Base-by-base conservation (phyloP, 2,113 vertebrate species). In the Myiozetetes cayanensis region DNA sequence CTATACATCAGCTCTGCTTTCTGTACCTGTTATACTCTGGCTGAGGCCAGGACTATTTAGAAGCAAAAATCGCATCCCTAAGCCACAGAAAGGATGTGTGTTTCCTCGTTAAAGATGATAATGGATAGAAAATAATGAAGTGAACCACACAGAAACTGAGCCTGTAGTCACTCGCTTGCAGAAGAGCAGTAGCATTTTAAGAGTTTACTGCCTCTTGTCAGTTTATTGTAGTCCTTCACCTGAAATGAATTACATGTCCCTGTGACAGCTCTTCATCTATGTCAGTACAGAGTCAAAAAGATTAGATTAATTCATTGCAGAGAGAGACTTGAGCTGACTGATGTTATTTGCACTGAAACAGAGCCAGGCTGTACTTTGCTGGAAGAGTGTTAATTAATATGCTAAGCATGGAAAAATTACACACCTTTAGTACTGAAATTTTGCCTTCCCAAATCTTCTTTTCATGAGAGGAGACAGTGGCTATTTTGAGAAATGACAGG, bases 241-340 rank as follows among this genome's bases (percentile, higher is more conserved):
- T 87, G 73, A 95, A 43, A 85, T 66, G 14, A 85, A 87, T 84
- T 89, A 30, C 61, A 43, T 59, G 37, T 86, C 55, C 50, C 23
- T 20, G 9, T 85, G 91, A 85, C 77, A 95, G 70, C 35, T 82
- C 77, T 89, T 95, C 81, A 55, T 75, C 61, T 59, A 4, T 89
- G 61, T 85, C 85, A 94, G 84, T 43, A 39, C 47, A 75, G 43
- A 76, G 50, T 58, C 70, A 84, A 67, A 93, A 86, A 87, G 50
- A 81, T 94, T 63, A 89, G 8, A 73, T 80, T 67, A 85, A 93
- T 75, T 95, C 65, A 82, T 52, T 67, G 70, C 35, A 82, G 84
- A 85, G 82, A 87, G 73, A 58, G 55, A 47, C 71, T 85, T 78
- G 70, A 96, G 65, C 47, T 91, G 86, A 77, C 59, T 89, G 77